Percentiles rank a stretch among this genome's conserved stretches.
These are phyloP conservation scores for Eurosta solidaginis DNA, from an alignment of 1,140 invertebrate species.

Conservation along the genomic window DNA sequence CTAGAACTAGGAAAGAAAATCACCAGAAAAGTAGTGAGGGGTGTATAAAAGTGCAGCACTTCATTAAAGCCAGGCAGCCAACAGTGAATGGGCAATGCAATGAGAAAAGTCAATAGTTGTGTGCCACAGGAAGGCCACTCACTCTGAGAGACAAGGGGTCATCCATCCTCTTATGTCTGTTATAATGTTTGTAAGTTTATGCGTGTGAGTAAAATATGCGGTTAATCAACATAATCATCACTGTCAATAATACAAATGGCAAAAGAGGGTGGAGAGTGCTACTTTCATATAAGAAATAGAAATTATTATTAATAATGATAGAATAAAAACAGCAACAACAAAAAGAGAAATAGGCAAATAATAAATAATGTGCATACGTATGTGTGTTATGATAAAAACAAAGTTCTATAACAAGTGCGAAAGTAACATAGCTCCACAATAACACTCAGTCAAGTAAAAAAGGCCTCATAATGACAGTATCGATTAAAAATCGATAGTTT, in stretches of 20 bases:
- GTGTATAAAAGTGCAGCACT: not conserved
- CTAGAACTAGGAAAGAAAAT: not conserved
- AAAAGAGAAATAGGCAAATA: not conserved
- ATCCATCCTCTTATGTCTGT: not conserved
- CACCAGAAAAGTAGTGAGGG: not conserved
- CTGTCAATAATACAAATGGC: slow-evolving; percentile 19
- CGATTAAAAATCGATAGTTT: too few relatives aligned
- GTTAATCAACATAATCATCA: slow-evolving; percentile 26
- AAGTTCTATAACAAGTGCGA: not conserved
- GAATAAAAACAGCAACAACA: not conserved
- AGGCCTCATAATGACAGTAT: too few relatives aligned
- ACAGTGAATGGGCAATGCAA: not conserved
- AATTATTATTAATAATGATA: too few relatives aligned
- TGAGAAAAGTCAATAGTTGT: slow-evolving; percentile 23
- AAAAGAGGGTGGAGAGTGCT: not conserved
- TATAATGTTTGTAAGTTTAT: not conserved
- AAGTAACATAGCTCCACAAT: not conserved
- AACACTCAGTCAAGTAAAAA: not conserved
- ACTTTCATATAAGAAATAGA: not conserved
- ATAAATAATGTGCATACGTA: not conserved
- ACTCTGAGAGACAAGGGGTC: not conserved
- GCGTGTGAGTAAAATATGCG: slow-evolving; percentile 8
- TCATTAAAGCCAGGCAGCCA: not conserved
- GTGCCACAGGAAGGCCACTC: not conserved
- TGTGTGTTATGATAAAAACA: not conserved